phyloP scores from a whole-genome alignment of 2,797 vertebrate genomes.

The Carcharodon carcharias region DNA sequence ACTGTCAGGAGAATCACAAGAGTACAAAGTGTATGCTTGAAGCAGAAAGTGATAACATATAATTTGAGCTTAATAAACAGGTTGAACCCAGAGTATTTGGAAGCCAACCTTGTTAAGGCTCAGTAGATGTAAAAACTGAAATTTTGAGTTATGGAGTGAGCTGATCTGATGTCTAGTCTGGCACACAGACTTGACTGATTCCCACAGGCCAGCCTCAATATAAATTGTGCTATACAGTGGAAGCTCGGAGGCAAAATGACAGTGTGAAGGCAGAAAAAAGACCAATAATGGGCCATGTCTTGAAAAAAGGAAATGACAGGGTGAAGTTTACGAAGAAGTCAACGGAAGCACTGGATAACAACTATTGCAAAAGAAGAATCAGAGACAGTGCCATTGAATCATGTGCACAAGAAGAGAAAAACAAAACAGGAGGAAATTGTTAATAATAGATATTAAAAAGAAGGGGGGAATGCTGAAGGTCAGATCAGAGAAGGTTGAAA shows the following conservation, averaged over 20 bases:
- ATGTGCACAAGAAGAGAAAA: neutral
- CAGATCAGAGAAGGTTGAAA: neutral
- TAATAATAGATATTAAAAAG: neutral
- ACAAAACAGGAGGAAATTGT: neutral
- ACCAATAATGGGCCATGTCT: neutral
- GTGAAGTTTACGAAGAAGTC: neutral
- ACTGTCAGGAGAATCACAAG: neutral
- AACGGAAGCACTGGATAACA: neutral
- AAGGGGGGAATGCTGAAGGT: neutral
- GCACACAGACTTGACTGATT: neutral
- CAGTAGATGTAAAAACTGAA: neutral
- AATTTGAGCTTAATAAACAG: neutral
- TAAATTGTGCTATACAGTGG: neutral
- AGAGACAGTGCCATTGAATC: neutral
- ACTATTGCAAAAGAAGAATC: neutral
- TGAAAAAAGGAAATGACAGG: neutral
- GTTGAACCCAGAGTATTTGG: neutral
- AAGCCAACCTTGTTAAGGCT: neutral
- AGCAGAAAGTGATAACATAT: neutral
- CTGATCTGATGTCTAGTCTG: neutral
- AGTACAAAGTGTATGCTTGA: neutral
- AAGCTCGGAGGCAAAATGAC: neutral
- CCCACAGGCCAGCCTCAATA: neutral
- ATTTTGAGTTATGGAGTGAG: neutral
- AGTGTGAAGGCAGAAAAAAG: neutral